phyloP scores from a whole-genome alignment of 2,113 vertebrate species.

The Pseudorasbora parva region DNA sequence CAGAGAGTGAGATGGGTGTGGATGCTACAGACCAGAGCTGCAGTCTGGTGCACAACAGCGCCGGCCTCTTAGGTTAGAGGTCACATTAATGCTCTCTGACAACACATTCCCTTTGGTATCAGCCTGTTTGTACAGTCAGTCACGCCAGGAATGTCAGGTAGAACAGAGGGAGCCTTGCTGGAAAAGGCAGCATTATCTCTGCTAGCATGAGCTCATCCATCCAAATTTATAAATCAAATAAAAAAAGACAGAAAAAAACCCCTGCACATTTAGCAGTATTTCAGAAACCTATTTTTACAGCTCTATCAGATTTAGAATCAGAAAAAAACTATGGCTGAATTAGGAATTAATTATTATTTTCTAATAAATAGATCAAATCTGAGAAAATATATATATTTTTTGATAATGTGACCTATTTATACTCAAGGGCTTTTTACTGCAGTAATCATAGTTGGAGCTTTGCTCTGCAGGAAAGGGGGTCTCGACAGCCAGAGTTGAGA shows the following conservation, averaged over 20 bases:
- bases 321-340: not conserved
- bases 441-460: too few species aligned
- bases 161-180: slow-evolving; percentile 9
- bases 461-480: too few species aligned
- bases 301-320: too few species aligned
- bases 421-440: too few species aligned
- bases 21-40: slow-evolving; percentile 8
- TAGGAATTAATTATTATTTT: not conserved
- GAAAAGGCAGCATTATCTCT: not conserved
- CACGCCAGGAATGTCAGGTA: slow-evolving; percentile 42
- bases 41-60: not conserved
- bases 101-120: slow-evolving; percentile 35
- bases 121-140: slow-evolving; percentile 38
- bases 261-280: not conserved
- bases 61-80: slow-evolving; percentile 36
- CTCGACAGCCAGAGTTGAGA: too few species aligned
- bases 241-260: too few species aligned
- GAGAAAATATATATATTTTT: too few species aligned
- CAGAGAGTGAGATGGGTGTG: slow-evolving; percentile 25
- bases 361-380: too few species aligned
- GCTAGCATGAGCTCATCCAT: slow-evolving; percentile 14
- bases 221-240: not conserved
- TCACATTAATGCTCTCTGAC: slow-evolving; percentile 45
- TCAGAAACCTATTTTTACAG: too few species aligned
- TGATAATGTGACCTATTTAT: too few species aligned